These are phyloP conservation scores for Steinernema feltiae DNA, from an alignment of 1,140 invertebrate genomes.

Conservation along the genomic window DNA sequence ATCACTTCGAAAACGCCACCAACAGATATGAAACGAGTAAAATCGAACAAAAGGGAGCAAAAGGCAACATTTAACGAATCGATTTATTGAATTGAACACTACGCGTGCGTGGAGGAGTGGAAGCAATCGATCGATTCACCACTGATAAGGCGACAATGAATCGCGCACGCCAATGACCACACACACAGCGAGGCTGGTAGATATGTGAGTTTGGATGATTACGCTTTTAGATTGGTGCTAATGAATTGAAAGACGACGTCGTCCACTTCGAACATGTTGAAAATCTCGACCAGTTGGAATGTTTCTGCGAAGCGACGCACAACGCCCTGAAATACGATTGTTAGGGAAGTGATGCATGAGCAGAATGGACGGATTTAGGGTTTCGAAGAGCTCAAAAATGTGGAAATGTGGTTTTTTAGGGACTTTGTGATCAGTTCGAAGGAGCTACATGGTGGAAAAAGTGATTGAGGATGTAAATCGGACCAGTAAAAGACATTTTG, in stretches of 20 bases:
- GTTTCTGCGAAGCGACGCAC: not conserved
- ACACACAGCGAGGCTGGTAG: not conserved
- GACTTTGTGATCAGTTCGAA: not conserved
- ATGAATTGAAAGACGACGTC: conserved; percentile 5
- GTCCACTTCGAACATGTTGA: conserved; percentile 6
- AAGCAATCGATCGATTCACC: too few species aligned
- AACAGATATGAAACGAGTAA: not conserved
- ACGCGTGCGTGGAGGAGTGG: too few species aligned
- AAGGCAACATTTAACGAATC: too few species aligned
- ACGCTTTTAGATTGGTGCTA: not conserved
- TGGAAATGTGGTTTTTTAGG: too few species aligned
- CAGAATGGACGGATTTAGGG: too few species aligned
- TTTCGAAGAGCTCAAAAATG: too few species aligned
- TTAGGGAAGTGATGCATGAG: too few species aligned
- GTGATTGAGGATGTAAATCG: too few species aligned
- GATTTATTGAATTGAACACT: too few species aligned
- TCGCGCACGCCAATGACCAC: not conserved
- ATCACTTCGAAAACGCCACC: too few species aligned
- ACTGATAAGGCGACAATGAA: too few species aligned
- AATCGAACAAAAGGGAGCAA: not conserved
- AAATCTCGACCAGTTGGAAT: not conserved
- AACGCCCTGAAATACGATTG: not conserved
- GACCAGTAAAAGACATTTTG: too few species aligned
- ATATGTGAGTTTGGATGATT: not conserved
- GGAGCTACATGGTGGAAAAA: not conserved